A percentile compares a stretch with the other conserved stretches of the same genome.
phyloP scores from a whole-genome alignment of 2,888 invertebrate genomes.

The Hipparchia semele region DNA sequence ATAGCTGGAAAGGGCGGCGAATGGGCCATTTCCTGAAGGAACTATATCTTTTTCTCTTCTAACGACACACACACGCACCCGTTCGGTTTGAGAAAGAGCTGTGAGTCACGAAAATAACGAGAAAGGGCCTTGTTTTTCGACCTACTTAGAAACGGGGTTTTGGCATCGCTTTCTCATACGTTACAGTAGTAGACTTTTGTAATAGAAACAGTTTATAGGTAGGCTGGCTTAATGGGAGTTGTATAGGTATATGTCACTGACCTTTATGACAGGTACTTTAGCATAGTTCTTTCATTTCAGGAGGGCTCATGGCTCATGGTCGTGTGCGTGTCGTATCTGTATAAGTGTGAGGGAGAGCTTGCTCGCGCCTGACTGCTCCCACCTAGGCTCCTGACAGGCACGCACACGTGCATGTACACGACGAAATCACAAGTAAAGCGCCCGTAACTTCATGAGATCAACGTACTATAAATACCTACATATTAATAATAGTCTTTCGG shows the following conservation, averaged over 20 bases:
- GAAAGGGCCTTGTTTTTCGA: slow-evolving; percentile 36
- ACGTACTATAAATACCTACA: no score
- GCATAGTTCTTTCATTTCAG: no score
- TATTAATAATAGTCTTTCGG: no score
- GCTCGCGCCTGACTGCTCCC: no score
- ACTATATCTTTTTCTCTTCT: slow-evolving; percentile 66
- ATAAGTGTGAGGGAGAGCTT: no score
- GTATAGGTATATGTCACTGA: background rate
- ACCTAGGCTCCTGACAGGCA: no score
- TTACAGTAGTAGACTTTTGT: background rate
- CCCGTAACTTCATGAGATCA: no score
- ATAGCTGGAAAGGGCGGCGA: slow-evolving; percentile 69
- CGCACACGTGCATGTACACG: no score
- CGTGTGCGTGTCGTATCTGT: no score
- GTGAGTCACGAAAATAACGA: slow-evolving; percentile 35
- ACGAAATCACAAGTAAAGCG: no score
- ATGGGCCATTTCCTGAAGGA: slow-evolving; percentile 70
- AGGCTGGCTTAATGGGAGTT: background rate
- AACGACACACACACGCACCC: slow-evolving; percentile 35
- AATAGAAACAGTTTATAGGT: slow-evolving; percentile 2
- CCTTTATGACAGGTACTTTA: no score
- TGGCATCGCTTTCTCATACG: slow-evolving; percentile 18
- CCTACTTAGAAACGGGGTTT: slow-evolving; percentile 30
- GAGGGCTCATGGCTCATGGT: no score
- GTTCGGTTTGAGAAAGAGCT: slow-evolving; percentile 32